phyloP scores from a whole-genome alignment of 2,888 invertebrate species.

The Drosophila neotestacea region DNA sequence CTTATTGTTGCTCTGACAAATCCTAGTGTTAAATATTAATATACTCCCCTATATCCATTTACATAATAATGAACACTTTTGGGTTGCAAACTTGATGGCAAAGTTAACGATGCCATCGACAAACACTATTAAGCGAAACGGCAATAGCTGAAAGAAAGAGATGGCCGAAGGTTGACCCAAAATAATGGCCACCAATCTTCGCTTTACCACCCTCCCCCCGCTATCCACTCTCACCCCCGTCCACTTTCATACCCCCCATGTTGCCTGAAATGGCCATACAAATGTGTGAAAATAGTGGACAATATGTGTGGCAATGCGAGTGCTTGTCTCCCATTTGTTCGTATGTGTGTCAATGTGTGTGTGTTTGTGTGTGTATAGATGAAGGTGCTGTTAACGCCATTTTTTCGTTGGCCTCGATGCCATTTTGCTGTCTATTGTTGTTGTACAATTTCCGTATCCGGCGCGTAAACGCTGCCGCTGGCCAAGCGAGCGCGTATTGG shows the following conservation, averaged over 20 bases:
- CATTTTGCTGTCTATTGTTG: slow-evolving; percentile 80
- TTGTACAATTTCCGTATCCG: slow-evolving; percentile 81
- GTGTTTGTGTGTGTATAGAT: slow-evolving; percentile 32
- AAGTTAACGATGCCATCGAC: slow-evolving; percentile 60
- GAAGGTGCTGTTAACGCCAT: slow-evolving; percentile 73
- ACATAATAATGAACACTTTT: slow-evolving; percentile 60
- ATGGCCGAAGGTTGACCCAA: slow-evolving; percentile 66
- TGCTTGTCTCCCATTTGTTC: slow-evolving; percentile 60
- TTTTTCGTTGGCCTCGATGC: slow-evolving; percentile 65
- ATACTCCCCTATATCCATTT: slow-evolving; percentile 40
- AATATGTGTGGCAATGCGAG: slow-evolving; percentile 67
- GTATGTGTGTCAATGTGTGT: slow-evolving; percentile 5
- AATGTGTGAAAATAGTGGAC: slow-evolving; percentile 82
- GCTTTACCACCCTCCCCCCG: slow-evolving; percentile 8
- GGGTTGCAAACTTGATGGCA: slow-evolving; percentile 46
- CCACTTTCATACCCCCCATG: background rate
- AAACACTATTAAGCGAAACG: slow-evolving; percentile 36
- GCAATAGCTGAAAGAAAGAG: slow-evolving; percentile 41
- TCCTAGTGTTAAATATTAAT: slow-evolving; percentile 48
- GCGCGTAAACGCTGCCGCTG: slow-evolving; percentile 68
- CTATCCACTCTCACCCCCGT: background rate
- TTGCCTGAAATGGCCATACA: slow-evolving; percentile 46
- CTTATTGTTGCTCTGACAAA: background rate
- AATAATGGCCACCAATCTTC: slow-evolving; percentile 69
- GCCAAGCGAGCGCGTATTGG: slow-evolving; percentile 67